Base-by-base conservation (phyloP, 2,113 vertebrate species). In the Opisthocomus hoazin region DNA sequence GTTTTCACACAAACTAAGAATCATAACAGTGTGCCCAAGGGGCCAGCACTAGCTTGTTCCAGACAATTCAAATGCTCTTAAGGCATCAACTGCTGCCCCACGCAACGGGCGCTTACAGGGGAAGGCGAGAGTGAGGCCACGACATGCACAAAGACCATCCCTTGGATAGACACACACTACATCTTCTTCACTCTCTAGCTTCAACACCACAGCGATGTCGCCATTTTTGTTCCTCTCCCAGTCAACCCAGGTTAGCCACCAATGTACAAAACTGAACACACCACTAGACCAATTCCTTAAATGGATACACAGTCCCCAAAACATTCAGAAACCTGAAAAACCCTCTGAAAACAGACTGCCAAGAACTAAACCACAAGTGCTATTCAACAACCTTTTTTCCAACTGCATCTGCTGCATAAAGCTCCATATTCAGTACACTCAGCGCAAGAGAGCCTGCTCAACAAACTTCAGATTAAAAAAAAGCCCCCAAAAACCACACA, bases 41-140 rank as follows among this genome's bases (percentile, higher is more conserved):
- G 66, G 58, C 21, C 73, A 84, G 63, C 51, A 60, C 5, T 5
- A 60, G 39, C 65, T 73, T 73, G 39, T 3, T 75, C 46, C 85
- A 82, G 36, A 41, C 22, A 27, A 74, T 8, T 91, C 57, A 46
- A 32, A 54, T 6, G 20, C 76, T n/a, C 34, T 26, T 11, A 23
- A 84, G 45, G 11, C 60, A 84, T 36, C 64, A 75, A 15, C 13
- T 63, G 22, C 58, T 73, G 80, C n/a, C 36, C 63, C 53, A 41
- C 0, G 50, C 41, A 75, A 79, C 0, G 3, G 36, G 34, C 1
- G 0, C 39, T n/a, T 34, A 21, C 5, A 46, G 15, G 20, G 30
- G 17, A 53, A 73, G 43, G 43, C 22, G 39, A 81, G 34, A 53
- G 64, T 2, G 27, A 65, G 57, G 50, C 6, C 19, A 3, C 0